Base-by-base conservation (phyloP, 2,113 vertebrate genomes). In the Conger conger region DNA sequence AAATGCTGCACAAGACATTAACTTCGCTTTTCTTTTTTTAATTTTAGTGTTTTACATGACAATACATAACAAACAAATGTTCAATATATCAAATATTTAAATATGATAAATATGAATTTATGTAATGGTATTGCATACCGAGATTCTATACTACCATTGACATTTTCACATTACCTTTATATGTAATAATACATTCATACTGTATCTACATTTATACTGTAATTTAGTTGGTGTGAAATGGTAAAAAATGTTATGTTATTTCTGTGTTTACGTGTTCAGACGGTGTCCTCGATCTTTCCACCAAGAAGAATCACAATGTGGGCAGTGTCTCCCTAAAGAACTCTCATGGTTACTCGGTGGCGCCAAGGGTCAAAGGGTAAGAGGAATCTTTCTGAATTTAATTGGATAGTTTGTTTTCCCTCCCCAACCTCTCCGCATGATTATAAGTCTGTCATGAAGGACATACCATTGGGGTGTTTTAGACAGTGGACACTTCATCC, bases 201-300 rank as follows among this genome's bases (percentile, higher is more conserved):
- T 4, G 4, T 1, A 42, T n/a, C n/a, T n/a, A n/a, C n/a, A 50
- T 50, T 50, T 50, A 50, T 13, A 42, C 9, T 4, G 4, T 1
- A 42, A 42, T 42, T 42, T 42, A 9, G 4, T 42, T 42, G 40
- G 40, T 50, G 8, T n/a, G n/a, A n/a, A n/a, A n/a, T n/a, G n/a
- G n/a, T n/a, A n/a, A n/a, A n/a, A 42, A 76, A 38, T 23, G 33
- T 7, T 27, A n/a, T n/a, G n/a, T 23, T 53, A 18, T 86, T 15
- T 83, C 13, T 78, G 27, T 89, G 63, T 84, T 8, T 81, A 76
- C 87, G 91, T 93, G 85, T 90, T 11, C 94, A 99, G 97, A 99
- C 90, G 97, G 97, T 87, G 98, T 99, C 90, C 97, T 99, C 94
- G 98, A 99, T 93, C 95, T 99, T 80, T 99, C 98, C 91, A 99